Base-by-base conservation (phyloP, 2,888 invertebrate genomes). In the Cartodere bifasciata region DNA sequence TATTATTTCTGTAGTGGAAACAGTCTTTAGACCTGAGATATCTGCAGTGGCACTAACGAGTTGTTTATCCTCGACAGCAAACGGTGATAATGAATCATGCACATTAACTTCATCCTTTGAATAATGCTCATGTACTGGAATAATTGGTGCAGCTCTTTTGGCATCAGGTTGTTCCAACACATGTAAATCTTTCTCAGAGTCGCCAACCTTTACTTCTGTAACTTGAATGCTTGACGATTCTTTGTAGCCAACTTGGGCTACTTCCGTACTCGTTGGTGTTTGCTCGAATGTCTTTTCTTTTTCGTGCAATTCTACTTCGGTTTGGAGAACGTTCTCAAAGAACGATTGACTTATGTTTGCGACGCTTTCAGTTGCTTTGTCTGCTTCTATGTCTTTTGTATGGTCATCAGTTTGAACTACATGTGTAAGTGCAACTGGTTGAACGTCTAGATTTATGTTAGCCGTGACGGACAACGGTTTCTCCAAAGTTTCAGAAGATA, bases 141-240 rank as follows among this genome's bases (percentile, higher is more conserved):
- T 49, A 37, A 53, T 52, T 11, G 53, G 36, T 14, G 46, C 42
- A 16, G 63, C 63, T 36, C 45, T 47, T 40, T 57, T 58, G 23
- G 39, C 44, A 25, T 44, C 43, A 16, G 61, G 61, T 41, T 51
- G 50, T 10, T 50, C 47, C 5, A 50, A 40, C 11, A 49, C 50
- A 35, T 53, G 7, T 10, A 65, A 53, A 2, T 45, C 35, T 23
- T 53, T 49, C 48, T 66, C 67, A 31, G 49, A 56, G 47, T 72
- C 70, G 43, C 63, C 64, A 24, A 56, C 48, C 35, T 62, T 58
- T 16, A 65, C 53, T 58, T 72, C 67, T 16, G 58, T 68, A 1
- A 71, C 47, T 1, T 53, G 53, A n/a, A 64, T 45, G 13, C 60
- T 53, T 38, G 55, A 53, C 11, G 57, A 61, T 43, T 62, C 60